Base-by-base conservation (phyloP, 1,140 invertebrate species). In the Drepana arcuata region DNA sequence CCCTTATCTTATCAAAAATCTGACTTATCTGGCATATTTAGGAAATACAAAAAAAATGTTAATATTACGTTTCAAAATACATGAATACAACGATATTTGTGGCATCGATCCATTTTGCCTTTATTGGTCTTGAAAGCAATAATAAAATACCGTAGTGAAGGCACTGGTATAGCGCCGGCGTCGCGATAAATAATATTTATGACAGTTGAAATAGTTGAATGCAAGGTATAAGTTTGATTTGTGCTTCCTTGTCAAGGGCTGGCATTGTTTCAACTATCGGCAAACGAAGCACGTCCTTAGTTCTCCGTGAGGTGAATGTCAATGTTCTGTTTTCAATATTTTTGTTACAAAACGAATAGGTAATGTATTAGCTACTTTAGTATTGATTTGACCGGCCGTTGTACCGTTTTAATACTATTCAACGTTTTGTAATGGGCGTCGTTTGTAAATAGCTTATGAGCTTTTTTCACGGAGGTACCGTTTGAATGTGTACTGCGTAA, bases 191-290 rank as follows among this genome's bases (percentile, higher is more conserved):
- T 48, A 49, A 47, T 49, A 49, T 46, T 52, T 35, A 48, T 41
- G 39, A 33, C 39, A 48, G 47, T 44, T 50, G 46, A 55, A 61
- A 49, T 56, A 44, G 41, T 53, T 48, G 32, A 46, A 52, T 48
- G 50, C 38, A 35, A 47, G 35, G 41, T 28, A 28, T 38, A 38
- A 56, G 49, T 68, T 68, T 68, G 62, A 71, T 72, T 64, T 68
- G 62, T 64, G 56, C 52, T 58, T 65, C 53, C 58, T 63, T 63
- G 69, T 69, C 58, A 63, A 57, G 43, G 40, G 34, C 47, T 52
- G 48, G 61, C 48, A 60, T 70, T 68, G 69, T 73, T 73, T 70
- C 59, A 64, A 61, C 61, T 68, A 62, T 73, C 49, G 51, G 57
- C 46, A 71, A 59, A 63, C 64, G 42, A 48, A 43, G 43, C 66